Base-by-base conservation (phyloP, 30 jellyfish, hydroid and myxozoan species). In the Cassiopea xamachana region DNA sequence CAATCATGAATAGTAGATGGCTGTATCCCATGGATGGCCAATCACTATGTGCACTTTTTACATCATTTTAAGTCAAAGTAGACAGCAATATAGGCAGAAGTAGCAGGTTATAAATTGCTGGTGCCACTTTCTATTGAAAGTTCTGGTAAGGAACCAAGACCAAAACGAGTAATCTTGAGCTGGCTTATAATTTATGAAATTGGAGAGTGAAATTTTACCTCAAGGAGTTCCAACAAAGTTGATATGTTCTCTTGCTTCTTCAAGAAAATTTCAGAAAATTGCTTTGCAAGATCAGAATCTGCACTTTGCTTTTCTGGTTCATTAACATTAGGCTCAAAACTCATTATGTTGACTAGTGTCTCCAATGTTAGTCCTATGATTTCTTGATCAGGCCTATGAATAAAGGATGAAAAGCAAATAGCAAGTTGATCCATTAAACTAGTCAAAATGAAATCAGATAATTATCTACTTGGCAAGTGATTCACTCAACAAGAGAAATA, bases 341-440 rank as follows among this genome's bases (percentile, higher is more conserved):
- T 75, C 98, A 94, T 94, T 50, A 94, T 83, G 45, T 77, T 84
- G 13, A 85, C 94, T n/a, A 94, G 85, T 9, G 98, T 86, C 64
- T 94, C 98, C 87, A 94, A 74, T 1, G 98, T 90, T 17, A 94
- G 64, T 15, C 98, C 98, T 77, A 91, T 51, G 2, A 94, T 94
- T 87, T 94, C 98, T 79, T 92, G 92, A 83, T 94, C 98, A 9
- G 96, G 61, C 80, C 98, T 94, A 18, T 46, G 43, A 64, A 64
- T 64, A 13, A 64, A 17, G 43, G 43, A 64, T 4, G 8, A 64
- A 5, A 13, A 64, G 43, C 27, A 64, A 17, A 5, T 69, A 76
- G 19, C 14, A 61, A 1, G 17, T 18, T 1, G 90, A 77, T 46
- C 13, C 60, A 8, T 16, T 58, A 18, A 45, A 39, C n/a, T 9